A percentile compares a stretch with the other conserved stretches of the same genome.
These are phyloP conservation scores for Fulmarus glacialis DNA, from an alignment of 2,113 vertebrate species.

Conservation along the genomic window DNA sequence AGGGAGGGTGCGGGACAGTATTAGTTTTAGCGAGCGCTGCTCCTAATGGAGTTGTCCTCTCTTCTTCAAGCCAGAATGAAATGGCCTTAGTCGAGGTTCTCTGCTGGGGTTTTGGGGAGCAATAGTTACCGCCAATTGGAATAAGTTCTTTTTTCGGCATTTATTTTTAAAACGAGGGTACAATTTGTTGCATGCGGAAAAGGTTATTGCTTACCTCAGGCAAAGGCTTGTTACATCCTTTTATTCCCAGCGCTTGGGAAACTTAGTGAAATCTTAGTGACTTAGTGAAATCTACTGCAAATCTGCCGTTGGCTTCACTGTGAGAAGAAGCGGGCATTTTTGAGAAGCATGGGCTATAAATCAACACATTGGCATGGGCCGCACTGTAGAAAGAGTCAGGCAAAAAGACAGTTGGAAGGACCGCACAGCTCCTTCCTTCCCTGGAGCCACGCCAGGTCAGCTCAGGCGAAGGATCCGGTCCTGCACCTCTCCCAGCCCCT, in stretches of 20 bases:
- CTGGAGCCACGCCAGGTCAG: background rate
- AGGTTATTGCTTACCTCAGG: background rate
- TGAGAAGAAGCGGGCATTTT: background rate
- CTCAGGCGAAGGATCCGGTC: background rate
- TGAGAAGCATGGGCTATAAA: background rate
- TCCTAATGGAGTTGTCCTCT: background rate
- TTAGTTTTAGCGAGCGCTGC: background rate
- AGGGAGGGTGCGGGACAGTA: background rate
- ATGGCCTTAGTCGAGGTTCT: background rate
- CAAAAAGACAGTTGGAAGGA: background rate
- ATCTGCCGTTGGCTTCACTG: background rate
- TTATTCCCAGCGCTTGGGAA: background rate
- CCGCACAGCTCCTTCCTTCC: background rate
- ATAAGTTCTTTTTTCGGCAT: background rate
- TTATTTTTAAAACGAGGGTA: background rate
- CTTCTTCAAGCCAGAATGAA: background rate
- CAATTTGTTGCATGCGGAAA: background rate
- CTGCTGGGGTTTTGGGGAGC: background rate
- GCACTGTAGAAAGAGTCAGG: background rate
- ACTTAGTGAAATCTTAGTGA: background rate
- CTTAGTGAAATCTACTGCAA: background rate
- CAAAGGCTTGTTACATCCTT: background rate
- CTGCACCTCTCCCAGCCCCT: background rate
- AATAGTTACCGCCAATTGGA: accelerated
- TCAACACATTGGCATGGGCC: accelerated